Evolutionary conservation across 2,888 invertebrate genomes (phyloP).

Genomic region (Drosophila putrida): DNA sequence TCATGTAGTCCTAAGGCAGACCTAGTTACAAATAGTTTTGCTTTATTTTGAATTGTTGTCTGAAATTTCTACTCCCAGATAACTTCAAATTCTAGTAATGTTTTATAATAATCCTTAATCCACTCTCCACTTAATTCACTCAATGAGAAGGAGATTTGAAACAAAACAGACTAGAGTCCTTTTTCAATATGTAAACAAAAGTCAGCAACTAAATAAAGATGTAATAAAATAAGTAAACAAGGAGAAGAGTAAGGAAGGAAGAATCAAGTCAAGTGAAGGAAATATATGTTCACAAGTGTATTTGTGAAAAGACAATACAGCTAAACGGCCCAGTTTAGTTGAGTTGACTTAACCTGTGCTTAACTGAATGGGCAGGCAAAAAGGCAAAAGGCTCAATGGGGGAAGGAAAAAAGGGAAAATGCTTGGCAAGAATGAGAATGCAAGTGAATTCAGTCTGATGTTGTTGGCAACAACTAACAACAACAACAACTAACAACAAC

Average conservation of each 20-base stretch:
- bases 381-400: not conserved
- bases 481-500: conserved; percentile 16
- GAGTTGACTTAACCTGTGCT: conserved; percentile 30
- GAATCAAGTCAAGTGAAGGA: conserved; percentile 12
- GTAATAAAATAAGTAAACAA: not conserved
- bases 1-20: too few species aligned
- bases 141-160: not conserved
- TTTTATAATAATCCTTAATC: too few species aligned
- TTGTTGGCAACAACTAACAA: conserved; percentile 3
- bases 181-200: conserved; percentile 9
- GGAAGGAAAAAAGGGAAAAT: too few species aligned
- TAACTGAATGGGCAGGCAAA: conserved; percentile 4
- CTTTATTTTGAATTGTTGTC: too few species aligned
- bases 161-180: not conserved
- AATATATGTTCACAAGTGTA: conserved; percentile 12
- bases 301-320: conserved; percentile 49
- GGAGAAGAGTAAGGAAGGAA: not conserved
- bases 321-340: conserved; percentile 51
- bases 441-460: conserved; percentile 43
- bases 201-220: not conserved
- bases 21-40: too few species aligned
- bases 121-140: not conserved
- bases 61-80: too few species aligned
- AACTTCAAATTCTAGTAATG: too few species aligned
- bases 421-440: conserved; percentile 45